A percentile compares a stretch with the other conserved stretches of the same genome.
These are phyloP conservation scores for Peromyscus melanophrys DNA, from an alignment of 2,797 vertebrate species.

Conservation along the genomic window DNA sequence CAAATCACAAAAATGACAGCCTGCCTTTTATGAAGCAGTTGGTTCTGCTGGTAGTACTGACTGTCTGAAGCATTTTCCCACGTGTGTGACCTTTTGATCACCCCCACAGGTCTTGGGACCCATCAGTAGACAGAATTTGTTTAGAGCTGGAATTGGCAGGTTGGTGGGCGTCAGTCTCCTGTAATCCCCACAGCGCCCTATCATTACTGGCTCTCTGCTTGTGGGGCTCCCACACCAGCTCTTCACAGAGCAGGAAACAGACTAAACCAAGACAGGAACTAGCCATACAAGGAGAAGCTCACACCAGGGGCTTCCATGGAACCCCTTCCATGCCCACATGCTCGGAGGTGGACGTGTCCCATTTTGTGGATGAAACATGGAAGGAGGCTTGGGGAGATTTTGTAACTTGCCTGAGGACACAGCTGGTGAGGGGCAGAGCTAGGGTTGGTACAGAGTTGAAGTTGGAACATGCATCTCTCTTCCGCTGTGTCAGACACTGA, in stretches of 20 bases:
- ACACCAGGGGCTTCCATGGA: neutral
- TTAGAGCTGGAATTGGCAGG: neutral
- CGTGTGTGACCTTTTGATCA: neutral
- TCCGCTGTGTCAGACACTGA: accelerated
- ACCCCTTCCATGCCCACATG: neutral
- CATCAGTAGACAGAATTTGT: neutral
- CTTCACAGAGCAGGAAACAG: neutral
- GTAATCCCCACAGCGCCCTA: neutral
- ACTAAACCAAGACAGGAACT: neutral
- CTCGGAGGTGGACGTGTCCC: neutral
- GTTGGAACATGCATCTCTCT: neutral
- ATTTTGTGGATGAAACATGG: neutral
- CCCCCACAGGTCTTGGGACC: neutral
- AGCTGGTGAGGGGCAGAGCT: neutral
- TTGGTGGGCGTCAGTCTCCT: neutral
- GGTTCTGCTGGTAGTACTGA: neutral
- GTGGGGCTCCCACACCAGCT: neutral
- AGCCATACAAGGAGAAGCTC: neutral
- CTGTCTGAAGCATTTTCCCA: neutral
- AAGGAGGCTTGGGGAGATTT: neutral
- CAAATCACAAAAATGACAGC: neutral
- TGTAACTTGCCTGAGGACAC: neutral
- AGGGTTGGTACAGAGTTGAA: neutral
- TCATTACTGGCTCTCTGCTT: neutral
- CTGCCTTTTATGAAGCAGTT: neutral